Evolutionary conservation across 2,113 vertebrate genomes (phyloP).

Genomic region (Erpornis zantholeuca): DNA sequence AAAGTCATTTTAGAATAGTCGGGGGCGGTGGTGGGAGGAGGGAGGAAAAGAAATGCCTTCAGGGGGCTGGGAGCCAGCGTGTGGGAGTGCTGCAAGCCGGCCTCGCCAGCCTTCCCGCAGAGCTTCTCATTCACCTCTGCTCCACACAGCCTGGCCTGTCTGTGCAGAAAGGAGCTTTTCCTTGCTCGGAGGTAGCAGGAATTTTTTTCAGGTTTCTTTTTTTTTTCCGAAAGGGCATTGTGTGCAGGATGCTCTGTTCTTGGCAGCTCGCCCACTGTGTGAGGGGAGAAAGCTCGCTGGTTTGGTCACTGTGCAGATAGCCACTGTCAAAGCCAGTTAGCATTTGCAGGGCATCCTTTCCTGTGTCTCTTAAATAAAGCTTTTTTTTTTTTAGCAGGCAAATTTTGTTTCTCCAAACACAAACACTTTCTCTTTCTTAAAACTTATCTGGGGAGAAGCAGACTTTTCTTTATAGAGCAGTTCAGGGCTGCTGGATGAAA

Average conservation of each 20-base stretch:
- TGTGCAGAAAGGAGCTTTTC: not conserved
- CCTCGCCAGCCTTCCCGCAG: not conserved
- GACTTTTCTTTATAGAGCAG: not conserved
- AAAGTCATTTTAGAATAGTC: not conserved
- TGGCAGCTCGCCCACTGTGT: not conserved
- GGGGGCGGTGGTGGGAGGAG: not conserved
- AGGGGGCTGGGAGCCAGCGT: not conserved
- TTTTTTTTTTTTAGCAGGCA: not conserved
- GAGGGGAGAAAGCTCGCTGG: not conserved
- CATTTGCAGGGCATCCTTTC: not conserved
- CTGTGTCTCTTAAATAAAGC: not conserved
- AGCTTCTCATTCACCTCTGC: not conserved
- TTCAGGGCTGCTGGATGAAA: not conserved
- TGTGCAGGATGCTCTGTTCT: not conserved
- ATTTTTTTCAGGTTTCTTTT: not conserved
- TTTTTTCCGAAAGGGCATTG: not conserved
- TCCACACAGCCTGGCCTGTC: not conserved
- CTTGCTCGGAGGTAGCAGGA: not conserved
- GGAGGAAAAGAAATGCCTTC: conserved; percentile 6
- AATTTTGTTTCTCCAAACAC: not conserved
- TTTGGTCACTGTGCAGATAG: not conserved
- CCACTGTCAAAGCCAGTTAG: not conserved
- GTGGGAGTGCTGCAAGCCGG: not conserved
- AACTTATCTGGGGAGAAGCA: not conserved
- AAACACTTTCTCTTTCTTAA: not conserved